phyloP scores from a whole-genome alignment of 2,797 vertebrate genomes.

The Dendrocincla tyrannina region DNA sequence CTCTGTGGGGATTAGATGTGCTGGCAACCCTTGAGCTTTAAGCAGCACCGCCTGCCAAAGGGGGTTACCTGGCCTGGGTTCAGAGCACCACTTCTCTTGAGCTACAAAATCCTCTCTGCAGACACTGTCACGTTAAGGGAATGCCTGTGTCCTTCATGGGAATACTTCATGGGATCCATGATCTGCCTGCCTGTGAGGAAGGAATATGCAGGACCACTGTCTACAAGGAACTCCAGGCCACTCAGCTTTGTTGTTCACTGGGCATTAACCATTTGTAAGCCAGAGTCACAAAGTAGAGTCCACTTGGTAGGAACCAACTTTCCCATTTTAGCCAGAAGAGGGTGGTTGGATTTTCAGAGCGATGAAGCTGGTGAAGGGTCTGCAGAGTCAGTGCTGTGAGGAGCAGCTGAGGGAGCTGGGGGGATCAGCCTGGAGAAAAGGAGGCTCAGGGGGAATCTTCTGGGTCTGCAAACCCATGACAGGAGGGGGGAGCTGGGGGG shows the following conservation, averaged over 20 bases:
- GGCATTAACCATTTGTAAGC: background rate
- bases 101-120: background rate
- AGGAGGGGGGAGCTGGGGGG: background rate
- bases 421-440: background rate
- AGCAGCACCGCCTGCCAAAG: background rate
- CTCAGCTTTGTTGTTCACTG: background rate
- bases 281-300: background rate
- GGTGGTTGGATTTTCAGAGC: background rate
- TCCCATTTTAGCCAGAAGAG: background rate
- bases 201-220: background rate
- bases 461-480: background rate
- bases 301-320: background rate
- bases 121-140: background rate
- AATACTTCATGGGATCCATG: background rate
- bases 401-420: background rate
- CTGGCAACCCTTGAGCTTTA: background rate
- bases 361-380: background rate
- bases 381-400: background rate
- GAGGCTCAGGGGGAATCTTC: background rate
- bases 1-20: background rate
- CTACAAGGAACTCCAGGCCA: background rate
- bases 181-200: background rate
- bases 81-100: background rate
- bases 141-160: rapidly evolving
- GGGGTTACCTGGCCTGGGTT: background rate